phyloP scores from a whole-genome alignment of 1,140 invertebrate genomes.

The Zaprionus gabonicus region DNA sequence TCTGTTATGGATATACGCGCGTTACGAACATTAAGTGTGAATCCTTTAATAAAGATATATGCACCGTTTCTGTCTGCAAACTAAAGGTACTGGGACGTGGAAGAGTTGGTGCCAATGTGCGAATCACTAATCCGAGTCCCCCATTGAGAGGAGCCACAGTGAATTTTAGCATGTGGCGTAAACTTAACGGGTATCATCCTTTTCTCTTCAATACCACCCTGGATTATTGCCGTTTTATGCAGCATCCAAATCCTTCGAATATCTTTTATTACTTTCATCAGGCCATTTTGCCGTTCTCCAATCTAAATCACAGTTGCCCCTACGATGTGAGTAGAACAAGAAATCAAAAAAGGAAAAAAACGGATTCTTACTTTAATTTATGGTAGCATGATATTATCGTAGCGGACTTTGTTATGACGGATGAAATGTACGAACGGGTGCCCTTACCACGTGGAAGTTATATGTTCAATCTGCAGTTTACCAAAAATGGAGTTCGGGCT shows the following conservation, averaged over 20 bases:
- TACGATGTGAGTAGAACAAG: constrained; percentile 22
- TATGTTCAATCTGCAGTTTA: constrained; percentile 18
- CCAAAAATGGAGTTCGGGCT: neutral
- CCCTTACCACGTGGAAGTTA: constrained; percentile 11
- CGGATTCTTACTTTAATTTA: neutral
- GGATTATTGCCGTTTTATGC: constrained; percentile 23
- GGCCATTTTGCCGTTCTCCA: constrained; percentile 9
- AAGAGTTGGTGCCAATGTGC: constrained; percentile 24
- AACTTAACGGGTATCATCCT: constrained; percentile 47
- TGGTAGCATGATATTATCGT: constrained; percentile 26
- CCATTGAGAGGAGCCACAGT: neutral
- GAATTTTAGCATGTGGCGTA: constrained; percentile 17
- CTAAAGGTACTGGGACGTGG: constrained; percentile 42
- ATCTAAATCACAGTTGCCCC: constrained; percentile 42
- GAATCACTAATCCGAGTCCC: neutral
- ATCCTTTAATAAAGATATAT: neutral
- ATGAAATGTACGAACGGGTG: constrained; percentile 26
- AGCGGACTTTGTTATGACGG: constrained; percentile 32
- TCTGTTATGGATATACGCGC: neutral
- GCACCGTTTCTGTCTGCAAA: neutral
- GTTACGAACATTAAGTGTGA: neutral
- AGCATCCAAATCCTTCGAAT: constrained; percentile 31
- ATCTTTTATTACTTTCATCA: constrained; percentile 37
- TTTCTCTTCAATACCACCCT: constrained; percentile 34
- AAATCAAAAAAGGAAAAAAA: neutral